Conservation (phyloP, 2,797 vertebrate genomes). For the Cossypha niveicapilla region DNA sequence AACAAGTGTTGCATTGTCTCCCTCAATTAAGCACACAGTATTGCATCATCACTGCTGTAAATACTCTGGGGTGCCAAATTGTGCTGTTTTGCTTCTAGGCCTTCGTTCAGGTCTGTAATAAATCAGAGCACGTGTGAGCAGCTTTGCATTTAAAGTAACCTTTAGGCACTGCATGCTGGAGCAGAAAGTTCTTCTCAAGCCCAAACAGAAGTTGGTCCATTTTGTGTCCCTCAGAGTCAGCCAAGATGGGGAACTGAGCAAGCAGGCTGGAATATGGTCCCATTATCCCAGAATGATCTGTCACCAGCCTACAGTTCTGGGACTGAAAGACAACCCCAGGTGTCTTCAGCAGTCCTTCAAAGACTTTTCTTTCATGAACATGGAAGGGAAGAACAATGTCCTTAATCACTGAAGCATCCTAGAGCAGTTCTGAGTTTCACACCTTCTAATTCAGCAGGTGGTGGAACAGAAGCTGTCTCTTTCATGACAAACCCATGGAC, state of each 20-base stretch:
- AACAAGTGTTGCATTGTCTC: slow-evolving; percentile 7
- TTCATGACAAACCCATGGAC: neutral
- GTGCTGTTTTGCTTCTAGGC: neutral
- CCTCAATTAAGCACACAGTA: neutral
- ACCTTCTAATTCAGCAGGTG: neutral
- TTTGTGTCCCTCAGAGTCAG: neutral
- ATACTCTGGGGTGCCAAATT: neutral
- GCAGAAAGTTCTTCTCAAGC: neutral
- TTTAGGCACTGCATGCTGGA: neutral
- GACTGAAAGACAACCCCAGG: neutral
- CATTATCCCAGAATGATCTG: neutral
- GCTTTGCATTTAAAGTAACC: neutral
- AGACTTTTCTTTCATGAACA: neutral
- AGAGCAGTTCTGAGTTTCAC: neutral
- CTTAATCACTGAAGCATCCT: neutral
- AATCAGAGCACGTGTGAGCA: neutral
- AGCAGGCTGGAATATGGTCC: neutral
- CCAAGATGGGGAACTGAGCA: too few relatives aligned
- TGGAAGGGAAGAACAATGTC: neutral
- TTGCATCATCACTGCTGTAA: neutral
- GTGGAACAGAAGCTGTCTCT: neutral
- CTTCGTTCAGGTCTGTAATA: neutral
- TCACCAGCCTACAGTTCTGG: neutral
- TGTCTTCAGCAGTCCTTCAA: neutral
- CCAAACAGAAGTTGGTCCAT: neutral